phyloP scores from a whole-genome alignment of 2,113 vertebrate genomes.

The Dendrocopos noguchii region DNA sequence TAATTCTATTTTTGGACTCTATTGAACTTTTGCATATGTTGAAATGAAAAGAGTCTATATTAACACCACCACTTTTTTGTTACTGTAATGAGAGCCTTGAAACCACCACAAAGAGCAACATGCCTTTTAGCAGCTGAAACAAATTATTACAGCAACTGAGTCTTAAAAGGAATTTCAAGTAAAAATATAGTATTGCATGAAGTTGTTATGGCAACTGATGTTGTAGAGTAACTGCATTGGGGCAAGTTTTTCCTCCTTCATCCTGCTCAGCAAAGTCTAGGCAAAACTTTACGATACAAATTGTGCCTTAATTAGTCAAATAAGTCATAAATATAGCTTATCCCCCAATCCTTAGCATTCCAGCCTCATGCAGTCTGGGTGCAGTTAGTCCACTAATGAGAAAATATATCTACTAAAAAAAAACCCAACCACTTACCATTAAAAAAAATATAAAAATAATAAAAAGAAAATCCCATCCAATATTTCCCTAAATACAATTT shows the following conservation, averaged over 20 bases:
- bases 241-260: slow-evolving; percentile 78
- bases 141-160: slow-evolving; percentile 82
- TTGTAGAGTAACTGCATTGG: slow-evolving; percentile 80
- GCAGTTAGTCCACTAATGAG: slow-evolving; percentile 79
- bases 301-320: slow-evolving; percentile 81
- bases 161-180: slow-evolving; percentile 82
- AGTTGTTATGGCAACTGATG: slow-evolving; percentile 85
- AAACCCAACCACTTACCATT: slow-evolving; percentile 76
- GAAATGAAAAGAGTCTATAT: slow-evolving; percentile 70
- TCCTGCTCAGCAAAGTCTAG: slow-evolving; percentile 76
- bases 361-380: slow-evolving; percentile 60
- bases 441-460: not conserved
- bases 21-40: slow-evolving; percentile 62
- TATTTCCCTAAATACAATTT: slow-evolving; percentile 81
- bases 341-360: slow-evolving; percentile 77
- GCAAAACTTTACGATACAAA: slow-evolving; percentile 78
- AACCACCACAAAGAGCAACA: slow-evolving; percentile 81
- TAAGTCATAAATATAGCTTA: slow-evolving; percentile 81
- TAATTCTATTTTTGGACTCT: slow-evolving; percentile 61
- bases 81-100: slow-evolving; percentile 76
- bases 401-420: slow-evolving; percentile 77
- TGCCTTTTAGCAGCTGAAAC: slow-evolving; percentile 80
- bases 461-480: slow-evolving; percentile 64
- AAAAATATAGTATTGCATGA: slow-evolving; percentile 81
- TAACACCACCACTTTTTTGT: slow-evolving; percentile 73